Base-by-base conservation (phyloP, 2,888 invertebrate species). In the Rapana venosa region DNA sequence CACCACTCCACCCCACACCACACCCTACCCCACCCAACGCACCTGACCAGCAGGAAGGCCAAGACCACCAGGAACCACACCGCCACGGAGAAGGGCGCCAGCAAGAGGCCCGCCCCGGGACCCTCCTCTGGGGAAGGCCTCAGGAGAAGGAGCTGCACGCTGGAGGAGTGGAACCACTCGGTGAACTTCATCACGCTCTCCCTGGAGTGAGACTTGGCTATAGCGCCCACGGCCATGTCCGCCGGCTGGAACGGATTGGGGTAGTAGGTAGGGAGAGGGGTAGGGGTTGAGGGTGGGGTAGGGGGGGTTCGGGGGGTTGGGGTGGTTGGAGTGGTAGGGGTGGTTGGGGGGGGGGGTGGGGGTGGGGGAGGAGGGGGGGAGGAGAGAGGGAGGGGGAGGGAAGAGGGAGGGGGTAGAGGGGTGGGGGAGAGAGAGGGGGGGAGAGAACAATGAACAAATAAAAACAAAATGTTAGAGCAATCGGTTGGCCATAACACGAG, bases 51-150 rank as follows among this genome's bases (percentile, higher is more conserved):
- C 5, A 92, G 77, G 56, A 90, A 90, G 30, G 92, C 91, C 70
- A 92, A 86, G 4, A 89, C 66, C n/a, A 92, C 87, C 74, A 92
- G 90, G 17, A 92, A 35, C 92, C 92, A 92, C 6, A 90, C 86
- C 17, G 89, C 90, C 11, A 89, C 84, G 20, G 90, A 87, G 79
- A 92, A 92, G 13, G 92, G 92, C 36, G 91, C 79, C n/a, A 92
- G 74, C 90, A 92, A 77, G 0, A 92, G 87, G 17, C 85, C 58
- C 61, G 83, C 66, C 30, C 88, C 88, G 26, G 88, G 87, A 6
- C 85, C 66, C 70, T 66, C 47, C 32, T 87, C 88, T 20, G 90
- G 79, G 1, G 88, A 87, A n/a, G 90, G 90, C 36, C 90, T 87
- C 0, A 84, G 81, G 70, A 93, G 88, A 20, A 93, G 91, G 30